phyloP scores from a whole-genome alignment of 2,113 vertebrate species.

The Micromys minutus region DNA sequence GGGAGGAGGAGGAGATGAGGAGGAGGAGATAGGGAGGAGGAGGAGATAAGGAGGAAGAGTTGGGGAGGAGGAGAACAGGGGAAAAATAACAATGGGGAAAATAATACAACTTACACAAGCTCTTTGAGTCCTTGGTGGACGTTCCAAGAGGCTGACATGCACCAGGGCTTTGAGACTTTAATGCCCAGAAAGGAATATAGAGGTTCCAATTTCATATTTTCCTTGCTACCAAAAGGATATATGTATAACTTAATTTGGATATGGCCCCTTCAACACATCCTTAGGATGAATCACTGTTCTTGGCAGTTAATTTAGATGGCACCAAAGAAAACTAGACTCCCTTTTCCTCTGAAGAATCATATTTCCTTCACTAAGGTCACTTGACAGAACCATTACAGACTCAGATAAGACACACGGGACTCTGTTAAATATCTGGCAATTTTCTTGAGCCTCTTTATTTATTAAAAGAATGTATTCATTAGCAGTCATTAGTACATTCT shows the following conservation, averaged over 20 bases:
- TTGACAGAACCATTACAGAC: constrained; percentile 71
- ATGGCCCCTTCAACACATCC: not conserved
- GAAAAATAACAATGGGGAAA: not conserved
- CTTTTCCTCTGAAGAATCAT: constrained; percentile 66
- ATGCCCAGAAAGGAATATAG: not conserved
- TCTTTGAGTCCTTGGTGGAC: not conserved
- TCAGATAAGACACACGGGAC: constrained; percentile 67
- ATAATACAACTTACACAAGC: not conserved
- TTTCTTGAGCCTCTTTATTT: constrained; percentile 70
- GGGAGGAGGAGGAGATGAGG: not conserved
- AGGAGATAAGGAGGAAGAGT: not conserved
- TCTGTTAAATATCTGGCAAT: constrained; percentile 71
- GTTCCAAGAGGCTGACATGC: not conserved
- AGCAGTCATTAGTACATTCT: constrained; percentile 62
- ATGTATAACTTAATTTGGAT: constrained; percentile 55
- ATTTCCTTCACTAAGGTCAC: constrained; percentile 73
- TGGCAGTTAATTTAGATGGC: constrained; percentile 45
- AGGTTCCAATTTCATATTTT: constrained; percentile 36
- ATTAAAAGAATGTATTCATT: constrained; percentile 75
- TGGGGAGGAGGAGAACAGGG: not conserved
- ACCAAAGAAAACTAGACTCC: constrained; percentile 62
- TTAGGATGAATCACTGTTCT: constrained; percentile 33
- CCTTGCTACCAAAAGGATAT: constrained; percentile 36
- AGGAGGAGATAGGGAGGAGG: not conserved
- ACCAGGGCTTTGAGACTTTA: not conserved